These are phyloP conservation scores for Cavia aperea DNA, from an alignment of 2,113 vertebrate species.

Conservation along the genomic window DNA sequence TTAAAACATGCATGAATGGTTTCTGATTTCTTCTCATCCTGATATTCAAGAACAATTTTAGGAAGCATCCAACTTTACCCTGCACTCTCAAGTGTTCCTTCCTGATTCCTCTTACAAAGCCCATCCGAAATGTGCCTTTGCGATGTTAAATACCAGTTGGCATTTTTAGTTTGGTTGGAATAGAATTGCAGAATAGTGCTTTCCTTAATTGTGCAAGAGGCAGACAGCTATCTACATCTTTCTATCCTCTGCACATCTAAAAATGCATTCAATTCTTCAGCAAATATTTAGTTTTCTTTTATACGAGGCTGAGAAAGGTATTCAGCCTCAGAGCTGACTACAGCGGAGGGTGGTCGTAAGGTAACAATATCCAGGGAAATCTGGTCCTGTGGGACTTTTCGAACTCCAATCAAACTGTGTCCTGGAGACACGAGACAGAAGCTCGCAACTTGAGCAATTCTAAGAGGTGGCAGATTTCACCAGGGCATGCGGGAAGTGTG, in stretches of 20 bases:
- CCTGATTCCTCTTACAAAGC: background rate
- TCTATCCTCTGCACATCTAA: conserved; percentile 40
- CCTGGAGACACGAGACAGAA: background rate
- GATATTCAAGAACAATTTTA: conserved; percentile 58
- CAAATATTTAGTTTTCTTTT: conserved; percentile 35
- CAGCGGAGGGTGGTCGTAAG: background rate
- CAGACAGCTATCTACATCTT: conserved; percentile 31
- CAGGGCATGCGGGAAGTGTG: background rate
- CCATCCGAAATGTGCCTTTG: conserved; percentile 1
- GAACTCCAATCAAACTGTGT: background rate
- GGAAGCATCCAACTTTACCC: conserved; percentile 6
- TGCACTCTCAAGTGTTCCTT: background rate
- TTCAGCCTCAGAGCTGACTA: background rate
- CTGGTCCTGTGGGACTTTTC: background rate
- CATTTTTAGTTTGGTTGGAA: conserved; percentile 48
- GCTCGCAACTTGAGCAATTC: background rate
- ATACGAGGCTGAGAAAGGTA: background rate
- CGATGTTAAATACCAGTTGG: conserved; percentile 35
- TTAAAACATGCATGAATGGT: conserved; percentile 55
- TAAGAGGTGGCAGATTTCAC: background rate
- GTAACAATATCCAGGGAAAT: background rate
- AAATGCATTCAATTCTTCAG: conserved; percentile 36
- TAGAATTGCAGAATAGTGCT: conserved; percentile 49
- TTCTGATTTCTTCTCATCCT: conserved; percentile 57
- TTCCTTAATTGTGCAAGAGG: conserved; percentile 54